These are phyloP conservation scores for Ptilonorhynchus violaceus DNA, from an alignment of 2,113 vertebrate genomes.

Conservation along the genomic window DNA sequence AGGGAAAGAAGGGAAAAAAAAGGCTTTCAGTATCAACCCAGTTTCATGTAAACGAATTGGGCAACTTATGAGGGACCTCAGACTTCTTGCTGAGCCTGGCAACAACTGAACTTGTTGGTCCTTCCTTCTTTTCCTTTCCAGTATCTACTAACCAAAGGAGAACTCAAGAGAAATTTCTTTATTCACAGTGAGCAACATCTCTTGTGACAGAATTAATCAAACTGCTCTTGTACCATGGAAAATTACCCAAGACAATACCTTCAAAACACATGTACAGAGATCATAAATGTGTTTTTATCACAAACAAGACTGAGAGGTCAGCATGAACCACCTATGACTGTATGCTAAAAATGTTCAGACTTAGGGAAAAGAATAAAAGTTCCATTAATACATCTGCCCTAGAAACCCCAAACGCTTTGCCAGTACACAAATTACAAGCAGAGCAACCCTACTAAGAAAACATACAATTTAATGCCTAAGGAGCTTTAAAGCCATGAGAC, in stretches of 20 bases:
- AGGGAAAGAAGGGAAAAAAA: background rate
- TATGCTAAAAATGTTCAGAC: background rate
- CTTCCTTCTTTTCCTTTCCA: background rate
- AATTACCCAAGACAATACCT: background rate
- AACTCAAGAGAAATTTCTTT: background rate
- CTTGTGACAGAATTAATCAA: background rate
- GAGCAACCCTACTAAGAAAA: background rate
- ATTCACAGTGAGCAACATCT: background rate
- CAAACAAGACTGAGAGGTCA: background rate
- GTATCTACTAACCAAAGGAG: background rate
- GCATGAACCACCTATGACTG: rapidly evolving
- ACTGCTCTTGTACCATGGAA: background rate
- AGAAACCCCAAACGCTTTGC: background rate
- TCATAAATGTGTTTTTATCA: background rate
- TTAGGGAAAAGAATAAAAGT: background rate
- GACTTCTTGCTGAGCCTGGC: background rate
- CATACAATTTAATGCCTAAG: background rate
- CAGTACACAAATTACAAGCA: background rate
- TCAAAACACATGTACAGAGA: background rate
- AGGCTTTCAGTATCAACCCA: background rate
- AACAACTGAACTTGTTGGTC: background rate
- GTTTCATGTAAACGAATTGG: background rate
- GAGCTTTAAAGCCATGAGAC: background rate
- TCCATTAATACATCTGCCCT: background rate
- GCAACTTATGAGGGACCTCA: background rate